phyloP scores from a whole-genome alignment of 2,888 invertebrate genomes.

The Pollenia griseotomentosa region DNA sequence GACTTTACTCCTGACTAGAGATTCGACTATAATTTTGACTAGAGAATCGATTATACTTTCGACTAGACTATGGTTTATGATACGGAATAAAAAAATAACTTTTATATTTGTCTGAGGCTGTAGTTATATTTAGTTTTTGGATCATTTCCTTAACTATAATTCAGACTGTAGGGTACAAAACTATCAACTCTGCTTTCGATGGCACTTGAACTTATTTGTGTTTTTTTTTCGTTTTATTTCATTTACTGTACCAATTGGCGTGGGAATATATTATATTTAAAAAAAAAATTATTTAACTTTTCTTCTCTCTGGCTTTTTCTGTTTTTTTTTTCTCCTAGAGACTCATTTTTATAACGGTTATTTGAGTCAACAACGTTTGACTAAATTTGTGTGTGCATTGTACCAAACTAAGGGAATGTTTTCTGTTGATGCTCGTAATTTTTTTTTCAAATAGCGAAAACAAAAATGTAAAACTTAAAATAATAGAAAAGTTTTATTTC shows the following conservation, averaged over 20 bases:
- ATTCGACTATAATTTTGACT: too few species aligned
- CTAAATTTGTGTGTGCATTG: slow-evolving; percentile 40
- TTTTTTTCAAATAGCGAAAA: slow-evolving; percentile 25
- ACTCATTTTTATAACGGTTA: slow-evolving; percentile 55
- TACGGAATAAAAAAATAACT: too few species aligned
- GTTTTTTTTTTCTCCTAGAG: slow-evolving; percentile 20
- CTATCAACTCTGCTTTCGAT: too few species aligned
- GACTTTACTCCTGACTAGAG: too few species aligned
- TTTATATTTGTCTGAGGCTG: too few species aligned
- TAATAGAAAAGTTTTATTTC: slow-evolving; percentile 51
- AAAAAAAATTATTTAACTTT: slow-evolving; percentile 4
- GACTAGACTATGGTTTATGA: too few species aligned
- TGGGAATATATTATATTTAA: slow-evolving; percentile 34
- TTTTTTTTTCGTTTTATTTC: not conserved
- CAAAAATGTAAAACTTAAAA: slow-evolving; percentile 36
- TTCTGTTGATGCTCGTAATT: not conserved
- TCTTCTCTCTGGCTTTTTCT: not conserved
- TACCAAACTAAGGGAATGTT: slow-evolving; percentile 16
- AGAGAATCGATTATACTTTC: too few species aligned
- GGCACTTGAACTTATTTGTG: too few species aligned
- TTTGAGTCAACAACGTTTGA: slow-evolving; percentile 52
- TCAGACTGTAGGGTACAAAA: too few species aligned
- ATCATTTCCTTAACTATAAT: too few species aligned
- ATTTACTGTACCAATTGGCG: not conserved
- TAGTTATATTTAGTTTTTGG: too few species aligned